phyloP scores from a whole-genome alignment of 2,888 invertebrate genomes.

The Emmelina monodactyla region DNA sequence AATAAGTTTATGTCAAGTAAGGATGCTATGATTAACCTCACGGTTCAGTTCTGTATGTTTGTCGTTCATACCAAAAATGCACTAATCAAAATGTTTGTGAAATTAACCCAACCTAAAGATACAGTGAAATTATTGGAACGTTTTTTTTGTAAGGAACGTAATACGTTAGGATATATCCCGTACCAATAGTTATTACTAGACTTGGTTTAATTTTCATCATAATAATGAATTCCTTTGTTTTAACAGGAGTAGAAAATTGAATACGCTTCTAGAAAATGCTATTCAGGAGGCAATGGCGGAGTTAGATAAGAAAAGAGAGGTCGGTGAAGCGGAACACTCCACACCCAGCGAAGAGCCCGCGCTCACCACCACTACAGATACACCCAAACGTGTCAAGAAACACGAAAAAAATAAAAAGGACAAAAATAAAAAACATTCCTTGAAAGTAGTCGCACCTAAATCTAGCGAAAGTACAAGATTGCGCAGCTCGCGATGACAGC shows the following conservation, averaged over 20 bases:
- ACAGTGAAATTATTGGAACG: neutral
- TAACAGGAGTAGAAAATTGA: constrained; percentile 90
- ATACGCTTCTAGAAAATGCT: constrained; percentile 87
- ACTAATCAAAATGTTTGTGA: no score
- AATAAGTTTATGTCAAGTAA: no score
- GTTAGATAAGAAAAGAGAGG: constrained; percentile 74
- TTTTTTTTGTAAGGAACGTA: neutral
- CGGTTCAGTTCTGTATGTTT: no score
- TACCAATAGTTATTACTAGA: no score
- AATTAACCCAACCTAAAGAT: constrained; percentile 52
- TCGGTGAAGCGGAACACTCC: constrained; percentile 10
- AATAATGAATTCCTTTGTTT: constrained; percentile 3
- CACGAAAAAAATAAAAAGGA: constrained; percentile 31
- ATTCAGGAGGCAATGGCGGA: constrained; percentile 94
- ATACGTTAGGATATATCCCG: no score
- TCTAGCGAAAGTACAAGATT: constrained; percentile 45
- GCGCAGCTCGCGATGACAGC: constrained; percentile 60
- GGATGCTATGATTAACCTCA: no score
- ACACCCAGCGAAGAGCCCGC: constrained; percentile 5
- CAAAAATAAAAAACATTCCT: constrained; percentile 28
- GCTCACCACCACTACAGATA: constrained; percentile 20
- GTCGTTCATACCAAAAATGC: no score
- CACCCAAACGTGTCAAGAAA: constrained; percentile 31
- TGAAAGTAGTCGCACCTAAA: constrained; percentile 27
- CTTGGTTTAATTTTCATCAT: no score